These are phyloP conservation scores for Parnassius mnemosyne DNA, from an alignment of 2,888 invertebrate genomes.

Conservation along the genomic window DNA sequence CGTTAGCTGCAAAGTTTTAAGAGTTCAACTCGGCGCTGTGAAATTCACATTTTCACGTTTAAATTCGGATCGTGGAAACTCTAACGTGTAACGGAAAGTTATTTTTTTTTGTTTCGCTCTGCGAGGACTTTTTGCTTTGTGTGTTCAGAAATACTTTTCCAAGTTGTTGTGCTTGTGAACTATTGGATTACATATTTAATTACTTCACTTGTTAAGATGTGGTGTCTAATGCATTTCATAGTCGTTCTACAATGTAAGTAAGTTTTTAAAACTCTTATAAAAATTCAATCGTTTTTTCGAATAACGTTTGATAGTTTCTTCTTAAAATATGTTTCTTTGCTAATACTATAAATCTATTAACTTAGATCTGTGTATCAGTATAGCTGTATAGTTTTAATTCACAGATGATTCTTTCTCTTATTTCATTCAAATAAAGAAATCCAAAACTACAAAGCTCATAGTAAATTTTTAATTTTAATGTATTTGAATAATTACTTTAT, in stretches of 20 bases:
- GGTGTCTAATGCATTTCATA: conserved; percentile 31
- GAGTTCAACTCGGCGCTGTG: conserved; percentile 26
- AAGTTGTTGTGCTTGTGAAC: conserved; percentile 15
- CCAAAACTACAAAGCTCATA: too few relatives aligned
- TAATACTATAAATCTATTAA: too few relatives aligned
- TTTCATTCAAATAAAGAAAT: too few relatives aligned
- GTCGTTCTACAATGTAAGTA: conserved; percentile 34
- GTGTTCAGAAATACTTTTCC: conserved; percentile 8
- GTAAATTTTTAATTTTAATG: too few relatives aligned
- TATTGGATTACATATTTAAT: conserved; percentile 1
- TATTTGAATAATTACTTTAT: too few relatives aligned
- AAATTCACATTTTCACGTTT: conserved; percentile 32
- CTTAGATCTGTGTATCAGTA: too few relatives aligned
- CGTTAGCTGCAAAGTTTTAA: conserved; percentile 31
- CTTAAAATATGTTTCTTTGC: too few relatives aligned
- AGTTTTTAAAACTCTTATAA: conserved; percentile 19
- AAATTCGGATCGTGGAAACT: conserved; percentile 5
- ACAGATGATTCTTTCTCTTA: too few relatives aligned
- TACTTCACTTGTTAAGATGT: conserved; percentile 25
- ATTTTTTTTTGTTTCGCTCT: conserved; percentile 9
- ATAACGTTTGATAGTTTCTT: not conserved
- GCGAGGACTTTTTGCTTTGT: conserved; percentile 14
- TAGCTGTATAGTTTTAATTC: too few relatives aligned
- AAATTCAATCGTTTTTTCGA: too few relatives aligned
- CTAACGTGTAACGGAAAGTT: not conserved